Evolutionary conservation across 2,888 invertebrate species (phyloP), one percentile per base, ranked within the genome.

Genomic region (Drosophila heteroneura): DNA sequence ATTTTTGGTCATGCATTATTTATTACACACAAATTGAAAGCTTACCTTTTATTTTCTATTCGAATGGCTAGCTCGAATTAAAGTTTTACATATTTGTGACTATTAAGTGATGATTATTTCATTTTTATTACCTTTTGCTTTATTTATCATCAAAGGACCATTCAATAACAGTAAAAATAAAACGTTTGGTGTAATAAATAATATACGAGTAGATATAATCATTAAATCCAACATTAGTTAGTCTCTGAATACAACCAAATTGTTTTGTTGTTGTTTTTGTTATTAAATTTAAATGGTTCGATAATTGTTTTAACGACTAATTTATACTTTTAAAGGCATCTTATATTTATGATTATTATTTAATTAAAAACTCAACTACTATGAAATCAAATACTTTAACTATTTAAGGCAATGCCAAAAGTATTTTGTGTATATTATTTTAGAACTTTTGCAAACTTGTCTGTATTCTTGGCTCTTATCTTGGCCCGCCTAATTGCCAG

Each of bases 1-100:
- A 52, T 73, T 65, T 65, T 37, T 51, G 56, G 44, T 41, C 56
- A 72, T 78, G 52, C 59, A 64, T 72, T 72, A 72, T 79, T 77
- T 64, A 78, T 79, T 60, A 52, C 39, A 37, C 54, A 58, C 63
- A 69, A 78, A 82, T 64, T 82, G 68, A 79, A 78, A 60, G 52
- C 14, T 39, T 52, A 22, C 19, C 37, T 37, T 33, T 39, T 22
- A 47, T 53, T 60, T 47, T 61, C 22, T 62, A 51, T 30, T 35
- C 56, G 60, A 59, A 57, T 60, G 28, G 44, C 35, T 47, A 10
- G 22, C 49, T 32, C 7, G 16, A 61, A 63, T 22, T 35, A 35
- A 5, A 37, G 39, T 58, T 32, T 19, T 26, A 16, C 22, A 44
- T 39, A 33, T 65, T 51, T 66, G 16, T 53, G 32, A 49, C 44